phyloP scores from a whole-genome alignment of 2,113 vertebrate species.

The Accipiter cooperii region DNA sequence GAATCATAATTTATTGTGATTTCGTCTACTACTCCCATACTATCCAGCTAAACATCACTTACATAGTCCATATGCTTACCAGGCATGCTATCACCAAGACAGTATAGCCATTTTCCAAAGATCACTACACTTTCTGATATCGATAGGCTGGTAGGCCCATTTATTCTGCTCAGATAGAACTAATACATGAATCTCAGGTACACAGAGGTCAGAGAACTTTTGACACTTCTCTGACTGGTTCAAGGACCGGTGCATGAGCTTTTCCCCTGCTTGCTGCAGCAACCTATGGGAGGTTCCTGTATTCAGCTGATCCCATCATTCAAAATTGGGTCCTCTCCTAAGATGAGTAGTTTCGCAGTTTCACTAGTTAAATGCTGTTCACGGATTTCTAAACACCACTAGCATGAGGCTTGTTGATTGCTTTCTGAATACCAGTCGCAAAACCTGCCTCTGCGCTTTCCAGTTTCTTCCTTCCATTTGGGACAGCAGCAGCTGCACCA shows the following conservation, averaged over 20 bases:
- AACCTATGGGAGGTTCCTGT: neutral
- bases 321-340: neutral
- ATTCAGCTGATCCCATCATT: neutral
- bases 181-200: neutral
- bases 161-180: neutral
- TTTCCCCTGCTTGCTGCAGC: neutral
- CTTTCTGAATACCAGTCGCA: neutral
- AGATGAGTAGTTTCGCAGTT: neutral
- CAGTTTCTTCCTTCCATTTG: neutral
- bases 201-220: neutral
- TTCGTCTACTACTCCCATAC: neutral
- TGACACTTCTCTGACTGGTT: neutral
- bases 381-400: neutral
- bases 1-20: neutral
- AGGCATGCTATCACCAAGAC: neutral
- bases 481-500: neutral
- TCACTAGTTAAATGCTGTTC: neutral
- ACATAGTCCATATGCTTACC: neutral
- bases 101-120: neutral
- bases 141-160: neutral
- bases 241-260: neutral
- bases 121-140: neutral
- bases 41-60: neutral
- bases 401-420: neutral
- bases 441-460: neutral